These are phyloP conservation scores for Acipenser ruthenus DNA, from an alignment of 2,797 vertebrate species.

Conservation along the genomic window DNA sequence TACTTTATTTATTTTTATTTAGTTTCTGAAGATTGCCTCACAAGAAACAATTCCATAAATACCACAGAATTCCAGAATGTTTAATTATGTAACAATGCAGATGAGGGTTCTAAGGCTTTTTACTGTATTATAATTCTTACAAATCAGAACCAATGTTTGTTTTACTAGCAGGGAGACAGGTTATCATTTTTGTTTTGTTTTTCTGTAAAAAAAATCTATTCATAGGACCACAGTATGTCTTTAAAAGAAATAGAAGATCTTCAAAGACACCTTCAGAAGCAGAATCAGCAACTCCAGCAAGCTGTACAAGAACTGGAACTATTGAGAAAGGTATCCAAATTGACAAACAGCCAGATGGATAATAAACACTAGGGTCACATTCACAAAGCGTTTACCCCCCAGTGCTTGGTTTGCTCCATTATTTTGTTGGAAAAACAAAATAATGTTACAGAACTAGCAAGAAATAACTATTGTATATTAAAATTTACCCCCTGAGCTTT, in stretches of 20 bases:
- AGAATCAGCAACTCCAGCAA: slow-evolving; percentile 84
- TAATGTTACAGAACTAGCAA: background rate
- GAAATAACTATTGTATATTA: slow-evolving; percentile 10
- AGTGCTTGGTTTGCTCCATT: background rate
- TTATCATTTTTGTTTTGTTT: no score
- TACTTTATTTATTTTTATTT: no score
- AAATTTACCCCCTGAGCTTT: slow-evolving; percentile 1
- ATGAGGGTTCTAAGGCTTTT: no score
- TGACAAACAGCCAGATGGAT: no score
- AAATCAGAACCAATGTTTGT: no score
- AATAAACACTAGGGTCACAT: background rate
- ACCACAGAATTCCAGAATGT: no score
- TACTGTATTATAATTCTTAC: no score
- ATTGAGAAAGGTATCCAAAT: slow-evolving; percentile 74
- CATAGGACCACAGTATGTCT: slow-evolving; percentile 71
- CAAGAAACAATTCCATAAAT: no score
- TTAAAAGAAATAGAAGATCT: slow-evolving; percentile 79
- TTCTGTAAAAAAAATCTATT: slow-evolving; percentile 4
- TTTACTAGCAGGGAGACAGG: no score
- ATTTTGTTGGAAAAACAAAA: background rate
- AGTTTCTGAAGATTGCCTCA: no score
- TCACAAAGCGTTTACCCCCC: no score
- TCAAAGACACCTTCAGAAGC: slow-evolving; percentile 74
- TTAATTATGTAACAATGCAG: no score
- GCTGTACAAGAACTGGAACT: slow-evolving; percentile 82